Evolutionary conservation across 2,113 vertebrate species (phyloP).

Genomic region (Sialia sialis): DNA sequence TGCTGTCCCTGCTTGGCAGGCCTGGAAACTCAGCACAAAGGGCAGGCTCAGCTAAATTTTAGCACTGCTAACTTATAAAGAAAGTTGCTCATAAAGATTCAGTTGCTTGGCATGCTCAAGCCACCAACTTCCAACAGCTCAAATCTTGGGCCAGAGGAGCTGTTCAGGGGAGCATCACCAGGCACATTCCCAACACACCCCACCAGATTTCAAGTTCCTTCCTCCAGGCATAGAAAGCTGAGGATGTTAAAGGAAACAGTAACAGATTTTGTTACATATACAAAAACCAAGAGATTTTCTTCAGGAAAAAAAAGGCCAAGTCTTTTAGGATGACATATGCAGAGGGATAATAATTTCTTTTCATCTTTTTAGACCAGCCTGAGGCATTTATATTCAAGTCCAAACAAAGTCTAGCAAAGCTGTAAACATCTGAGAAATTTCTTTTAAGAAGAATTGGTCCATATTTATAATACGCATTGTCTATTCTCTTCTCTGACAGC

Average conservation of each 20-base stretch:
- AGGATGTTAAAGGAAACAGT: background rate
- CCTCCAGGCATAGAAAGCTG: background rate
- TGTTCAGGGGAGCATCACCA: background rate
- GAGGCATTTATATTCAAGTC: background rate
- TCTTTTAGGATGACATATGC: constrained; percentile 14
- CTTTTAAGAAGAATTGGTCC: background rate
- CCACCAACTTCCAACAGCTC: background rate
- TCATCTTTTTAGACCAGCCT: constrained; percentile 11
- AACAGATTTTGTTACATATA: constrained; percentile 22
- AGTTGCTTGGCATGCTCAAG: background rate
- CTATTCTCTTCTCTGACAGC: background rate
- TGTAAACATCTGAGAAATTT: constrained; percentile 10
- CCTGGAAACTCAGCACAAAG: background rate
- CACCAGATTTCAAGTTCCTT: background rate
- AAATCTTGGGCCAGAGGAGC: background rate
- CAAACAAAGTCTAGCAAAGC: constrained; percentile 19
- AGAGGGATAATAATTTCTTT: constrained; percentile 9
- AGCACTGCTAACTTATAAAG: background rate
- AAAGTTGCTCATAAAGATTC: background rate
- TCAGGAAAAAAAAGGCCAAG: background rate
- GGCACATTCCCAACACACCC: background rate
- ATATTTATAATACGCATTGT: background rate
- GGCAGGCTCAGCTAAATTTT: background rate
- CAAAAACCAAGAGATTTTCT: background rate
- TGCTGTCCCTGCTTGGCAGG: background rate